These are phyloP conservation scores for Neoaliturus tenellus DNA, from an alignment of 2,888 invertebrate species.

Conservation along the genomic window DNA sequence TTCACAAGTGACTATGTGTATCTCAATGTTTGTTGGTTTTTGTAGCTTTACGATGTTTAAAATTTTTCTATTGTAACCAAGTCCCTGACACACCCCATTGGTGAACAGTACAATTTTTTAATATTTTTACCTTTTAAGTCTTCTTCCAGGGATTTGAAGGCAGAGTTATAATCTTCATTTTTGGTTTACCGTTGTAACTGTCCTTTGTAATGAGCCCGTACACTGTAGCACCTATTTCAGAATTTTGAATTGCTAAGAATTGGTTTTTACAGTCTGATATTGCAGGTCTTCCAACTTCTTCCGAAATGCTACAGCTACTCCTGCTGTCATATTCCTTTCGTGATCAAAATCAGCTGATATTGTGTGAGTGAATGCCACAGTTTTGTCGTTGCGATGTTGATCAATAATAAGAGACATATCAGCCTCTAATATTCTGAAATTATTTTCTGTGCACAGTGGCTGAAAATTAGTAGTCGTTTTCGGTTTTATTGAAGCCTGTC, in stretches of 20 bases:
- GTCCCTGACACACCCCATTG: not conserved
- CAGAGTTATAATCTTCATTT: not conserved
- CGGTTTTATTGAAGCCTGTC: no score
- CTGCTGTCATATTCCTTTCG: not conserved
- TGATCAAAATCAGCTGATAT: not conserved
- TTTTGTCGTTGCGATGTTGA: not conserved
- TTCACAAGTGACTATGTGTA: no score
- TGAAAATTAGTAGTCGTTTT: no score
- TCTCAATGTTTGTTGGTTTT: no score
- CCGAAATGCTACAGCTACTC: not conserved
- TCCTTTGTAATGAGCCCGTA: not conserved
- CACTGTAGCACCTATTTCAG: not conserved
- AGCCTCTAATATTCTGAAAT: no score
- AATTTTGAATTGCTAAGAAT: not conserved
- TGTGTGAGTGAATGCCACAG: not conserved
- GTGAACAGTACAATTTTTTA: not conserved
- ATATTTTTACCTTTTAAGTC: not conserved
- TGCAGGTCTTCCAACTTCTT: not conserved
- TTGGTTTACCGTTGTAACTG: not conserved
- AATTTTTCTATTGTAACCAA: not conserved
- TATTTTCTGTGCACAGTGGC: no score
- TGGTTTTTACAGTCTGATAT: not conserved
- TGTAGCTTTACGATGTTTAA: no score
- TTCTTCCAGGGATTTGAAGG: not conserved
- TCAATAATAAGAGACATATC: not conserved